phyloP scores from a whole-genome alignment of 37 sponge, comb jelly and placozoan genomes.

The Sycon ciliatum region DNA sequence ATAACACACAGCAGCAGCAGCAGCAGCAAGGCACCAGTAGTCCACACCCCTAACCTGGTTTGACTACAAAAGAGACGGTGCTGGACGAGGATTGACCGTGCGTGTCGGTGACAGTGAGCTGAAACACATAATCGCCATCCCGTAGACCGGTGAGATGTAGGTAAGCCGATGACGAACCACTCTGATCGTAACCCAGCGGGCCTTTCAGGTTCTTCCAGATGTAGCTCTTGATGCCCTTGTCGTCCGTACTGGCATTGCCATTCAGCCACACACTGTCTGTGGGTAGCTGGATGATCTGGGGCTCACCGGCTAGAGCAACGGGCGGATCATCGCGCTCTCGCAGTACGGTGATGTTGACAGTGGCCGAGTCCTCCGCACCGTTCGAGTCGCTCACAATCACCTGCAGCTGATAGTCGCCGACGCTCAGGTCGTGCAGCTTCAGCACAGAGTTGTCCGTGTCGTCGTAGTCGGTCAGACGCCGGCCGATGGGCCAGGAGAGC shows the following conservation, averaged over 20 bases:
- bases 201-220: constrained; percentile 11
- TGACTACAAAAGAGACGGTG: constrained; percentile 49
- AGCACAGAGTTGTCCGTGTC: constrained; percentile 23
- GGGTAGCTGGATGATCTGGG: constrained; percentile 29
- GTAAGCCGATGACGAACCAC: neutral
- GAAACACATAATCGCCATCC: constrained; percentile 42
- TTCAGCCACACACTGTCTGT: constrained; percentile 30
- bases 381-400: constrained; percentile 56
- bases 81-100: constrained; percentile 40
- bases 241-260: constrained; percentile 50
- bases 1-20: too few species aligned
- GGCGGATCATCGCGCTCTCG: constrained; percentile 59
- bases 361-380: constrained; percentile 21
- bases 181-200: neutral
- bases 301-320: constrained; percentile 38
- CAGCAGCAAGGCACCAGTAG: too few species aligned
- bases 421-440: constrained; percentile 11
- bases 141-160: constrained; percentile 26
- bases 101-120: constrained; percentile 62
- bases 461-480: neutral
- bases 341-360: constrained; percentile 38
- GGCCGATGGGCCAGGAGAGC: constrained; percentile 28
- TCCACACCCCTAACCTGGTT: constrained; percentile 21
- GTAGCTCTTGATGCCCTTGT: constrained; percentile 29
- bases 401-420: constrained; percentile 43